A percentile compares a stretch with the other conserved stretches of the same genome.
phyloP scores from a whole-genome alignment of 1,140 invertebrate species.

The Plutomurus gul region DNA sequence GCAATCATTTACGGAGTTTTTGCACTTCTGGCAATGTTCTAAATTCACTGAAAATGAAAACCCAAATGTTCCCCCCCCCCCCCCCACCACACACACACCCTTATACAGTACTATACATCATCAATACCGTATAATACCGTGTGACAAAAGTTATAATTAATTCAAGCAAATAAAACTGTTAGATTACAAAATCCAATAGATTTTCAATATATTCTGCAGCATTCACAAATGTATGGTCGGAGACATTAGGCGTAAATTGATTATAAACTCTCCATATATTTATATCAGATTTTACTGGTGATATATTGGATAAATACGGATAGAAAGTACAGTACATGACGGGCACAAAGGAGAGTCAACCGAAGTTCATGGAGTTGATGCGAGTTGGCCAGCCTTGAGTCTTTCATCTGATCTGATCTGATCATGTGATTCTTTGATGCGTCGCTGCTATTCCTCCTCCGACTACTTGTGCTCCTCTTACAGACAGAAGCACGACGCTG shows the following conservation, averaged over 20 bases:
- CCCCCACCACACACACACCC: no score
- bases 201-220: no score
- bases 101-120: neutral
- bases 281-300: no score
- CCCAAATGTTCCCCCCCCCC: neutral
- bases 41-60: slow-evolving; percentile 47
- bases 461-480: no score
- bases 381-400: neutral
- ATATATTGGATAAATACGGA: no score
- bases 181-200: no score
- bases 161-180: no score
- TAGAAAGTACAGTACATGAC: neutral
- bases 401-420: neutral
- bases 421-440: neutral
- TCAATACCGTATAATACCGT: no score
- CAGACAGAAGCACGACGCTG: neutral
- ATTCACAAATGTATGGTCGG: no score
- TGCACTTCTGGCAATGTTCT: slow-evolving; percentile 91
- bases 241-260: no score
- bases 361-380: neutral
- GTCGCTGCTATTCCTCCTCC: neutral
- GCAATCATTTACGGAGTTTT: slow-evolving; percentile 92
- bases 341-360: neutral
- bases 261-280: no score
- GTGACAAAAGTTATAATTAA: no score